Base-by-base conservation (phyloP, 2,888 invertebrate species). In the Lymantria monacha region DNA sequence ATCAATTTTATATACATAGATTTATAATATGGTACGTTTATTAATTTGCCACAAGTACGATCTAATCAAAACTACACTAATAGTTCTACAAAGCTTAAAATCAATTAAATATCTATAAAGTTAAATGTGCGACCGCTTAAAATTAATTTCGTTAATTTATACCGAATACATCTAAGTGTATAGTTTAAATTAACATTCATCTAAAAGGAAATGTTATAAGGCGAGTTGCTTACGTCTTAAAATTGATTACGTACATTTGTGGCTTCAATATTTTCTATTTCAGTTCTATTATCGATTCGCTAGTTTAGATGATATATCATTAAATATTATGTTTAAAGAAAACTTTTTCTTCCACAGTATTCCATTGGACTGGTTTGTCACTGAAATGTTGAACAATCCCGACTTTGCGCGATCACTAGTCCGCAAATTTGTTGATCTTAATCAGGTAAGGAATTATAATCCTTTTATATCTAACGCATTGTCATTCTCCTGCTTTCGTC, bases 351-450 rank as follows among this genome's bases (percentile, higher is more conserved):
- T 47, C 12, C 11, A 45, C 81, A 91, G 91, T 57, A 87, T 92
- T 55, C 90, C 91, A 8, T 48, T 90, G 78, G 91, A 92, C 53
- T 92, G 92, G 89, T 90, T 93, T 49, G 91, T 92, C 40, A 92
- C 92, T 63, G 92, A 93, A 67, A 83, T 94, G 76, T 79, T 92
- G 56, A 92, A 89, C 70, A 93, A 93, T 72, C 93, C 93, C 0
- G 93, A 93, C 65, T 88, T 93, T 71, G 91, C 93, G 42, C 86
- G 92, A 64, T 88, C 93, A 41, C 85, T 93, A 46, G 91, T 93
- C 7, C 91, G 91, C 76, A 93, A 93, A 66, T 93, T 93, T 71
- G 83, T 93, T 55, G 93, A 93, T 66, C 66, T 86, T 43, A 91
- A 92, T 75, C 91, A 92, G 88, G 92, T 91, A 80, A 63, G 22